Evolutionary conservation across 2,797 vertebrate genomes (phyloP), one percentile per base, ranked within the genome.

Genomic region (Halcyon chelicuti): DNA sequence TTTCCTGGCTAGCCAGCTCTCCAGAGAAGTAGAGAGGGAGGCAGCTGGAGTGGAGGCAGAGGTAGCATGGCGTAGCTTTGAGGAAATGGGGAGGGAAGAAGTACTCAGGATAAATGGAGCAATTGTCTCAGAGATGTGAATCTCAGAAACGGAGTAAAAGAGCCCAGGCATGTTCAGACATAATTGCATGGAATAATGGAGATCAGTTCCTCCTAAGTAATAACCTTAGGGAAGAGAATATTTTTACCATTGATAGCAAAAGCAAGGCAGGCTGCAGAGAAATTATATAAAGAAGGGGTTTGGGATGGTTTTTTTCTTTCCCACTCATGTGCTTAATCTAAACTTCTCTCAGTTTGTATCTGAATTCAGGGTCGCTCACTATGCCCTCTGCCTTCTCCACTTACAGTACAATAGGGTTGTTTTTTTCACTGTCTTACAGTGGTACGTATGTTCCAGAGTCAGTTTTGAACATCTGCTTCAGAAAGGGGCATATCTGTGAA

Each of bases 141-240:
- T 77, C 73, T 83, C 76, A 33, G 58, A 91, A 91, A 80, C 0
- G 0, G 49, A 86, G 76, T 46, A 52, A 51, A 93, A 95, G 62
- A 75, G 42, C 65, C 46, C 67, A 80, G 54, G 13, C 86, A 75
- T 28, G 42, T 88, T 88, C 86, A 72, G 70, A 84, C 40, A 79
- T 81, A 97, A 95, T 81, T 81, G 86, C 2, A 2, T 72, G 62
- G 68, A 94, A 94, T 88, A 93, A 78, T 17, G 72, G 76, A 84
- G 39, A 86, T 66, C 0, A 1, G 70, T 86, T 93, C 23, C 7
- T 86, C 54, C 65, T 83, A 80, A 93, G 72, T 77, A 94, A 95
- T 42, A 66, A 65, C 54, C 54, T 88, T 51, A 88, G 51, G 72
- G 67, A 93, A 90, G 70, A 75, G 72, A 85, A 67, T 1, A 1